These are phyloP conservation scores for Hyperopisus bebe DNA, from an alignment of 2,113 vertebrate species.

Conservation along the genomic window DNA sequence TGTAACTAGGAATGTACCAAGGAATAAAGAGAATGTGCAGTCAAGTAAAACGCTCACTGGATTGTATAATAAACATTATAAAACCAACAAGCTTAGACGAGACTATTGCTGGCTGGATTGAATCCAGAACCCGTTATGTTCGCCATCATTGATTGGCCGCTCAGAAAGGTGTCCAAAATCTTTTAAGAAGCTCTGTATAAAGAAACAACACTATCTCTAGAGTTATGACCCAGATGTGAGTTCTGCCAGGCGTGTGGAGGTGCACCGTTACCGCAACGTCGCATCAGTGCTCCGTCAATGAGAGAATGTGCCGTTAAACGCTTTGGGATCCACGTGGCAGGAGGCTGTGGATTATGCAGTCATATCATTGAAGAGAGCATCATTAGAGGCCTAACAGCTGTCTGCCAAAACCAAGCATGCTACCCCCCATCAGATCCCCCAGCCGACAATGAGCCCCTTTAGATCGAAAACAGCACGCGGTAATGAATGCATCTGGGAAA, in stretches of 20 bases:
- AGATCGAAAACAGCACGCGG: not conserved
- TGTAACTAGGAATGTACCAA: not conserved
- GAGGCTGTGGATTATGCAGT: not conserved
- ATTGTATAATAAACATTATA: not conserved
- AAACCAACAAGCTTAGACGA: not conserved
- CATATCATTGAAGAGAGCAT: slow-evolving; percentile 16
- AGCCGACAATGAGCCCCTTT: not conserved
- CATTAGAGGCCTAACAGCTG: slow-evolving; percentile 38
- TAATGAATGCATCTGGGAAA: not conserved
- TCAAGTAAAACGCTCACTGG: not conserved
- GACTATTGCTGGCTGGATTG: not conserved
- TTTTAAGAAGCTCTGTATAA: not conserved
- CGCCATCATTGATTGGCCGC: not conserved
- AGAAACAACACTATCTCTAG: not conserved
- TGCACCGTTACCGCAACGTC: not conserved
- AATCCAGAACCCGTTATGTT: not conserved
- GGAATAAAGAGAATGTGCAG: not conserved
- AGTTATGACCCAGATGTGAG: not conserved
- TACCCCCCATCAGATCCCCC: not conserved
- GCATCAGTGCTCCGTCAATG: not conserved
- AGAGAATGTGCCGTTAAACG: not conserved
- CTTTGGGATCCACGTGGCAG: not conserved
- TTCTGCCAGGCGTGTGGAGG: not conserved
- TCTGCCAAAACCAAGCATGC: slow-evolving; percentile 19
- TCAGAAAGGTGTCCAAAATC: not conserved